These are phyloP conservation scores for Ceraclea dissimilis DNA, from an alignment of 2,888 invertebrate species.

Conservation along the genomic window DNA sequence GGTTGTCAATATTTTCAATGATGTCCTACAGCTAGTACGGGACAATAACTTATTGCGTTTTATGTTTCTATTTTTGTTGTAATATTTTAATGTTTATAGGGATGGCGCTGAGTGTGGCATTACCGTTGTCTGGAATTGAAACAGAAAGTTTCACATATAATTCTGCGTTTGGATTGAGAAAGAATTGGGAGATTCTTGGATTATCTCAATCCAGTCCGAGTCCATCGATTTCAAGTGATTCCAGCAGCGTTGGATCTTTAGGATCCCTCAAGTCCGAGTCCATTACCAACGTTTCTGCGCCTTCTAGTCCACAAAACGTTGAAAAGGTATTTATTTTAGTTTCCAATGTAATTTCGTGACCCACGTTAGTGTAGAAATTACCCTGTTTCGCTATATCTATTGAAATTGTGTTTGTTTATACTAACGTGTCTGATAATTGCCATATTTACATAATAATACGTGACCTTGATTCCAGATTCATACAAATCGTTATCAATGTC, in stretches of 20 bases:
- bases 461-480: background rate
- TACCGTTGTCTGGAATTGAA: slow-evolving; percentile 51
- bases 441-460: background rate
- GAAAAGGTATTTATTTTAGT: slow-evolving; percentile 41
- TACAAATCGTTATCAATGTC: no score
- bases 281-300: slow-evolving; percentile 40
- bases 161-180: slow-evolving; percentile 39
- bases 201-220: slow-evolving; percentile 45
- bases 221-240: slow-evolving; percentile 53
- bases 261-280: slow-evolving; percentile 49
- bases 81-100: slow-evolving; percentile 33
- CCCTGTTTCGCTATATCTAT: no score
- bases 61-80: slow-evolving; percentile 5
- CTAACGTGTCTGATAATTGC: background rate
- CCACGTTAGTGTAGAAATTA: no score
- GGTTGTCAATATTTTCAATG: slow-evolving; percentile 19
- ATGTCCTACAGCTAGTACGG: slow-evolving; percentile 12
- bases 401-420: no score
- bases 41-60: slow-evolving; percentile 13
- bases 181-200: slow-evolving; percentile 27
- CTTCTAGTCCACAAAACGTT: slow-evolving; percentile 48
- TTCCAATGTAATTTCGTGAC: no score
- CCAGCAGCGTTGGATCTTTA: slow-evolving; percentile 54
- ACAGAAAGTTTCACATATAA: slow-evolving; percentile 47
- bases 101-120: slow-evolving; percentile 56